A percentile compares a stretch with the other conserved stretches of the same genome.
Conservation (phyloP, 2,113 vertebrate genomes). For the Sporophila hypoxantha region DNA sequence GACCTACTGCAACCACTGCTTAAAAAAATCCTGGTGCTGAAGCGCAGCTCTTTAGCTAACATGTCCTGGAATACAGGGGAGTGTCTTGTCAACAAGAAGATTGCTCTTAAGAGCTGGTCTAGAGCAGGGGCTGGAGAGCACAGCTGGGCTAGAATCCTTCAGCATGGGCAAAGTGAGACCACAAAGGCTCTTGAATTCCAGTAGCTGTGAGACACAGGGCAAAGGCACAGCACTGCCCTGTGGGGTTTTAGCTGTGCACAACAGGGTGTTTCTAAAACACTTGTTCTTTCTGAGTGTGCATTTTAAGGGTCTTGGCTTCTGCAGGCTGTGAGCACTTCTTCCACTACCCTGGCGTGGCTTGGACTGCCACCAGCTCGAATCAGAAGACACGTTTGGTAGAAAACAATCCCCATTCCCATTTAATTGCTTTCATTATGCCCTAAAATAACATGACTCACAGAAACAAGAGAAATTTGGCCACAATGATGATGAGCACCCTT, state of each 20-base stretch:
- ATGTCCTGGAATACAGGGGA: fast-evolving
- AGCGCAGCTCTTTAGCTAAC: neutral
- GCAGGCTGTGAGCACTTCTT: fast-evolving
- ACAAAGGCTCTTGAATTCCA: neutral
- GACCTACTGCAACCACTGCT: neutral
- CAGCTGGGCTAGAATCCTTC: neutral
- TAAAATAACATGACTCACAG: neutral
- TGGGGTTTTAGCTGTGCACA: neutral
- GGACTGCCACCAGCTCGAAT: neutral
- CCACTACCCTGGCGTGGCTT: fast-evolving
- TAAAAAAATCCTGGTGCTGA: neutral
- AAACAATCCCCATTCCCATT: neutral
- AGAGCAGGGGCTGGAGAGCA: neutral
- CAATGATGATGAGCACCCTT: neutral
- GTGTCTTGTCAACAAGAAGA: neutral
- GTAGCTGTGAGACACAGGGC: fast-evolving
- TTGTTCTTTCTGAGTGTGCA: neutral
- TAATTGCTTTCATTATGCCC: neutral
- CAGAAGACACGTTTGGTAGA: neutral
- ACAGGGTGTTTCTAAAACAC: neutral
- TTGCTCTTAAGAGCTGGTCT: neutral
- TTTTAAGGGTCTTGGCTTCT: neutral
- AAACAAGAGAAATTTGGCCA: neutral
- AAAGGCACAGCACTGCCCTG: neutral
- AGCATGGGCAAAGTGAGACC: neutral